Evolutionary conservation across 2,888 invertebrate species (phyloP).

Genomic region (Actias luna): DNA sequence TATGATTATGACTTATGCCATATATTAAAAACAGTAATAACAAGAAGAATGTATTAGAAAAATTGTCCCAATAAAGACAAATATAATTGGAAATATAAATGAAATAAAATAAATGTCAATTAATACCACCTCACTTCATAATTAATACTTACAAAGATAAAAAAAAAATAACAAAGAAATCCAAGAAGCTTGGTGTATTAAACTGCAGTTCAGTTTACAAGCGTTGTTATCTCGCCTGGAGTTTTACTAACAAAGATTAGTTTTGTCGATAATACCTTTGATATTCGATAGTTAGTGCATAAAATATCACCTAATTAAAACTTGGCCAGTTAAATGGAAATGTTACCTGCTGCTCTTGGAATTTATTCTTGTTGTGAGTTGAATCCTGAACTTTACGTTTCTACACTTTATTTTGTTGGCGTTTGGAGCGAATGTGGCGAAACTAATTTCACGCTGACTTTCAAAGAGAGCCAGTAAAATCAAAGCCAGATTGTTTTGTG

Average conservation of each 20-base stretch:
- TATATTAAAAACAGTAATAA: too few species aligned
- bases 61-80: too few species aligned
- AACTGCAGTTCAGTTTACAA: neutral
- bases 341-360: slow-evolving; percentile 10
- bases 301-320: slow-evolving; percentile 7
- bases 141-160: too few species aligned
- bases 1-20: too few species aligned
- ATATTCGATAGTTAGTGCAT: slow-evolving; percentile 2
- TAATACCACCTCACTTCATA: too few species aligned
- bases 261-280: neutral
- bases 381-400: slow-evolving; percentile 25
- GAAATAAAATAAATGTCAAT: too few species aligned
- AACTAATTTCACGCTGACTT: slow-evolving; percentile 55
- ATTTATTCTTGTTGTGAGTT: slow-evolving; percentile 15
- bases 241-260: slow-evolving; percentile 1
- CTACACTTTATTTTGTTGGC: slow-evolving; percentile 39
- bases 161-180: neutral
- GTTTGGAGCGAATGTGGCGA: slow-evolving; percentile 40
- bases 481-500: slow-evolving; percentile 41
- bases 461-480: slow-evolving; percentile 47
- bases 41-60: too few species aligned
- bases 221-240: neutral
- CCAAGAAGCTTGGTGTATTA: neutral
- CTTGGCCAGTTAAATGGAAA: slow-evolving; percentile 13
- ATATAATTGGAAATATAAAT: too few species aligned